These are phyloP conservation scores for Tauraco erythrolophus DNA, from an alignment of 2,113 vertebrate genomes.

Conservation along the genomic window DNA sequence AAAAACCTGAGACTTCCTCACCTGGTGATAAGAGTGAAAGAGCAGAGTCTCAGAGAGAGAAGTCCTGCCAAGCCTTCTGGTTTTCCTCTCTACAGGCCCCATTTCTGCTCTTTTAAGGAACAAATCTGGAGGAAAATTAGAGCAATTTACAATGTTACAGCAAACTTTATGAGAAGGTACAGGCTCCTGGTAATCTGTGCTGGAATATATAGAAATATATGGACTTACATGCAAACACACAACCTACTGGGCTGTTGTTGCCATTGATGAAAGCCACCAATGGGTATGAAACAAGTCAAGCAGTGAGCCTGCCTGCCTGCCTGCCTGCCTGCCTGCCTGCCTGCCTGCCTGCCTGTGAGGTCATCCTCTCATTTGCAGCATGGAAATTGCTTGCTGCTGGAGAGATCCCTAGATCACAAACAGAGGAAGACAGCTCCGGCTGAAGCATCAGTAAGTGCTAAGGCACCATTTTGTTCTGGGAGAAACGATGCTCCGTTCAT, in stretches of 20 bases:
- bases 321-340: background rate
- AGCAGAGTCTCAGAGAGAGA: background rate
- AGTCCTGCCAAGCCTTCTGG: background rate
- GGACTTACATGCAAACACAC: background rate
- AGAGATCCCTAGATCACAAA: background rate
- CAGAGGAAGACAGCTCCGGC: background rate
- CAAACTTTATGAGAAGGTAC: background rate
- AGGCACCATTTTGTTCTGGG: background rate
- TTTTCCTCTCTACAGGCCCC: background rate
- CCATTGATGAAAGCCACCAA: background rate
- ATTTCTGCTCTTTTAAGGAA: background rate
- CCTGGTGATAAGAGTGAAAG: background rate
- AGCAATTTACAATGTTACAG: background rate
- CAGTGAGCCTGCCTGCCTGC: background rate
- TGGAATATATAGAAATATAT: background rate
- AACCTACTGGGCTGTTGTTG: background rate
- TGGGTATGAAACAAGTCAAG: background rate
- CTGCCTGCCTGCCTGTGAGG: background rate
- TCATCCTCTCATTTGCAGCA: background rate
- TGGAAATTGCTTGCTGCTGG: background rate
- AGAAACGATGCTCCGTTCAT: background rate
- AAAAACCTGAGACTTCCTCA: background rate
- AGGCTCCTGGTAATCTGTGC: background rate
- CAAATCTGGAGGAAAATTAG: background rate
- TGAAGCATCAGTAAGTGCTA: background rate